Conservation (phyloP, 2,797 vertebrate species). For the Neomorphus geoffroyi region DNA sequence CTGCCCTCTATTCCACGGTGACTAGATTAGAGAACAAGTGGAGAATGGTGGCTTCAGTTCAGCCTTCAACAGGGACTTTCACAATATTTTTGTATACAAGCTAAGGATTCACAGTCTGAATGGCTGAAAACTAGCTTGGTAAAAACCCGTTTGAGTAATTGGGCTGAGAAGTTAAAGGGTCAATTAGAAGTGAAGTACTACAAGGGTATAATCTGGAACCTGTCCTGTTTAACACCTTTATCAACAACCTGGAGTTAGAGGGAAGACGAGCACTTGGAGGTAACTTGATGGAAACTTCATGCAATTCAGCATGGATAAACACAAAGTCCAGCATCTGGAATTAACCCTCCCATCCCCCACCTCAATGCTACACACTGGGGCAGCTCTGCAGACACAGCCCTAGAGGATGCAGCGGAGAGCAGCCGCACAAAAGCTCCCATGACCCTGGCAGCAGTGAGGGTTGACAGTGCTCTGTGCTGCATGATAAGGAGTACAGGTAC, state of each 20-base stretch:
- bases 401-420: background rate
- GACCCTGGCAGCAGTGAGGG: accelerated
- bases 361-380: accelerated
- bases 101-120: too few species aligned
- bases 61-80: too few species aligned
- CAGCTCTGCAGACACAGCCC: background rate
- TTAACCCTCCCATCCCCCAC: background rate
- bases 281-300: background rate
- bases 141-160: background rate
- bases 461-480: too few species aligned
- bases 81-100: too few species aligned
- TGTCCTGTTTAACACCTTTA: background rate
- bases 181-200: background rate
- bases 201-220: background rate
- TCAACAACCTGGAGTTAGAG: background rate
- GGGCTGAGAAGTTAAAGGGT: background rate
- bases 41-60: too few species aligned
- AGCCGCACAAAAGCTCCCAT: background rate
- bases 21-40: too few species aligned
- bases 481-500: too few species aligned
- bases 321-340: too few species aligned
- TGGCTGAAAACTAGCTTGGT: background rate
- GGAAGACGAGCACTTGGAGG: background rate
- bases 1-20: too few species aligned
- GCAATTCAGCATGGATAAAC: too few species aligned